These are phyloP conservation scores for Alethe castanea DNA, from an alignment of 2,113 vertebrate genomes.

Conservation along the genomic window DNA sequence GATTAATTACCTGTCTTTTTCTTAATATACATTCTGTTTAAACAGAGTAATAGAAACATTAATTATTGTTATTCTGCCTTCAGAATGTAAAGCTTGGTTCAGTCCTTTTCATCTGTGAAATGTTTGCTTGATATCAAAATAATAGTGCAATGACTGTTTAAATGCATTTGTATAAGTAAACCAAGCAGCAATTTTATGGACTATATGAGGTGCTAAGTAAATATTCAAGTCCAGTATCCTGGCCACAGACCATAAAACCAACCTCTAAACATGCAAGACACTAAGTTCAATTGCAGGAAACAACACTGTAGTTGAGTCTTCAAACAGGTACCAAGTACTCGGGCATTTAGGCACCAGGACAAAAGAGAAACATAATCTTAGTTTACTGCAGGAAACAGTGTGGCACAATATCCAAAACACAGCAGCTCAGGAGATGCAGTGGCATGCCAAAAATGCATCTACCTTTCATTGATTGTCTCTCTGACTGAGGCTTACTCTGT, in stretches of 20 bases:
- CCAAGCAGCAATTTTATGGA: conserved; percentile 2
- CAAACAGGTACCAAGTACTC: neutral
- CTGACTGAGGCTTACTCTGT: neutral
- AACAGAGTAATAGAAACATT: conserved; percentile 46
- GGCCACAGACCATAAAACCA: neutral
- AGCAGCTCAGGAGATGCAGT: neutral
- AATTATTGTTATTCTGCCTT: conserved; percentile 56
- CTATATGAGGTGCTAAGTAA: neutral
- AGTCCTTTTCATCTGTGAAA: conserved; percentile 19
- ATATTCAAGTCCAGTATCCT: neutral
- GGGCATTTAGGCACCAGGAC: neutral
- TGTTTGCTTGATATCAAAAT: conserved; percentile 19
- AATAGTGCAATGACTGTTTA: neutral
- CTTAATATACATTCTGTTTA: conserved; percentile 48
- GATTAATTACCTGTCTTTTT: conserved; percentile 58
- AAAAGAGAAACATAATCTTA: neutral
- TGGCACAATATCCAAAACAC: neutral
- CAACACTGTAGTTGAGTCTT: neutral
- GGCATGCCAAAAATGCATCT: neutral
- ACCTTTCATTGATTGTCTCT: neutral
- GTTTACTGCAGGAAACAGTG: neutral
- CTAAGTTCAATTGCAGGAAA: neutral
- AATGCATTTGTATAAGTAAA: neutral
- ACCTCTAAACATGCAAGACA: neutral
- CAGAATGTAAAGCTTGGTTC: neutral